Base-by-base conservation (phyloP, 2,888 invertebrate genomes). In the Protonemura montana region DNA sequence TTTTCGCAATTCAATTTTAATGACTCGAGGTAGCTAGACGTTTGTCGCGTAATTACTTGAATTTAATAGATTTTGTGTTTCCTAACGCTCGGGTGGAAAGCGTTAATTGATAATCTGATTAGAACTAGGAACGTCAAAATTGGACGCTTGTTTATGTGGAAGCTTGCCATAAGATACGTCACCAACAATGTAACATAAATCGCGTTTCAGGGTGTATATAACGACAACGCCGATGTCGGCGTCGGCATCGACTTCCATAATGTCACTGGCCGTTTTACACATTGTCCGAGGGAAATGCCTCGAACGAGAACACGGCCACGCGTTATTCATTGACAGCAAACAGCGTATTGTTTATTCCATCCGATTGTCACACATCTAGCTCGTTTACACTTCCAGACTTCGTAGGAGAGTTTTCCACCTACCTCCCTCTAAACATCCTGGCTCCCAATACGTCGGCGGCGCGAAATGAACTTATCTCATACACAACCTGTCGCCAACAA, bases 401-500 rank as follows among this genome's bases (percentile, higher is more conserved):
- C 59, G 16, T 21, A 59, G 59, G 16, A 59, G 16, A 59, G 59
- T 59, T 59, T 59, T 59, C 21, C 59, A 1, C 16, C 59, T 21
- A 10, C 59, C 21, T 13, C 21, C 13, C 59, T 59, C 59, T 21
- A 59, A 10, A 35, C 35, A 35, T 35, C 35, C 35, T 35, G 35
- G 35, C 35, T n/a, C n/a, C 35, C 35, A 59, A 59, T 59, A 10
- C 59, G 7, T 59, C 59, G 59, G 7, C 81, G 13, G 78, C 30
- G 30, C 26, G n/a, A 30, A 30, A 81, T 81, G 81, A 81, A 81
- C 29, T 59, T 83, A 42, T 83, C 83, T 6, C 42, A 27, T 10
- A 27, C 29, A 30, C 42, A 84, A 84, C 27, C 76, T 76, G 84
- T 84, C 84, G 26, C 21, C 84, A 26, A 76, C 84, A 84, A 84